Evolutionary conservation across 1,140 invertebrate species (phyloP).

Genomic region (Hylaeus volcanicus): DNA sequence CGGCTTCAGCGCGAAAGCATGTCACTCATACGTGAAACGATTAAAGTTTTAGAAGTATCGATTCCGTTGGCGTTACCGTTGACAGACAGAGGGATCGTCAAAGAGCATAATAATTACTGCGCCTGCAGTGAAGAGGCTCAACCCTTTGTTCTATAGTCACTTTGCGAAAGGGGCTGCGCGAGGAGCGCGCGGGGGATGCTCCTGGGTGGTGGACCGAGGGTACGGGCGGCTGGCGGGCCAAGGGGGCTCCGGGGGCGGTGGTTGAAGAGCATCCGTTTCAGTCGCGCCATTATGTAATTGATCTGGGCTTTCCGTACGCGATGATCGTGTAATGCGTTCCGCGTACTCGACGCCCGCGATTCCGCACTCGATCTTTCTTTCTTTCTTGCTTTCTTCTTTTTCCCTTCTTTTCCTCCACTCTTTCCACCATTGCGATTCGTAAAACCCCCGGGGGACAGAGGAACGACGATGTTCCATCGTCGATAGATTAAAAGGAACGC

Average conservation of each 20-base stretch:
- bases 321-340: slow-evolving; percentile 70
- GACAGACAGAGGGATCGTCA: slow-evolving; percentile 77
- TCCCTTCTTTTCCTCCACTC: neutral
- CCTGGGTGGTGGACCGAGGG: slow-evolving; percentile 8
- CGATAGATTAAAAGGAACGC: slow-evolving; percentile 42
- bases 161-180: slow-evolving; percentile 72
- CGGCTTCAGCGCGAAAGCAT: slow-evolving; percentile 29
- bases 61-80: slow-evolving; percentile 72
- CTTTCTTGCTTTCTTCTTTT: neutral
- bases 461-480: neutral
- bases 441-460: slow-evolving; percentile 30
- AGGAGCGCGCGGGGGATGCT: slow-evolving; percentile 52
- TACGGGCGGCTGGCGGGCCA: slow-evolving; percentile 1
- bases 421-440: neutral
- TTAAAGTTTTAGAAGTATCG: slow-evolving; percentile 77
- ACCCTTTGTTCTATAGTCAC: slow-evolving; percentile 80
- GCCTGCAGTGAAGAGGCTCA: slow-evolving; percentile 79
- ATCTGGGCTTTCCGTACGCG: slow-evolving; percentile 73
- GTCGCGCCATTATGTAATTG: slow-evolving; percentile 77
- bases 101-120: slow-evolving; percentile 80
- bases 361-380: slow-evolving; percentile 29
- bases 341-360: slow-evolving; percentile 60
- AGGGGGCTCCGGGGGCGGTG: slow-evolving; percentile 50
- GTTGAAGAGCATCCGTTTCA: slow-evolving; percentile 75
- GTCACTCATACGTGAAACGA: slow-evolving; percentile 65